Percentiles rank a stretch among this genome's conserved stretches.
These are phyloP conservation scores for Lapara coniferarum DNA, from an alignment of 2,888 invertebrate genomes.

Conservation along the genomic window DNA sequence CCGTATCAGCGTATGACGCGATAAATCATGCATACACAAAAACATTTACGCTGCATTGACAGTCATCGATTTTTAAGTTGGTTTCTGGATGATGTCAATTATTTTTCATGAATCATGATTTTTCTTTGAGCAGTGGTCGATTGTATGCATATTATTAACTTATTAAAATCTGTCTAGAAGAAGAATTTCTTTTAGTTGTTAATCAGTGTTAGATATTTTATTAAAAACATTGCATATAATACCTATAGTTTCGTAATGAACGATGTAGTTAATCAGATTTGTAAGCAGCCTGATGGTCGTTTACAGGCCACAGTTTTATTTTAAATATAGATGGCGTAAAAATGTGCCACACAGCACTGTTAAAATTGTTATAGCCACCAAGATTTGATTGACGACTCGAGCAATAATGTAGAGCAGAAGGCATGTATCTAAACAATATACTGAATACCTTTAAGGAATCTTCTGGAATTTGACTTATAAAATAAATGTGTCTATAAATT, in stretches of 20 bases:
- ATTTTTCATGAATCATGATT: background rate
- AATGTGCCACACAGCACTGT: background rate
- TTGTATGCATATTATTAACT: too few species aligned
- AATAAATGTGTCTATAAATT: background rate
- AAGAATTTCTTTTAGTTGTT: too few species aligned
- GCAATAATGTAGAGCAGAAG: background rate
- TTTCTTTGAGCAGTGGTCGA: background rate
- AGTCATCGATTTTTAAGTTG: background rate
- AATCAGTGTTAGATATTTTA: too few species aligned
- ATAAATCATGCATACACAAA: slow-evolving; percentile 27
- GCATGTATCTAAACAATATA: background rate
- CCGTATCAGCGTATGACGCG: slow-evolving; percentile 39
- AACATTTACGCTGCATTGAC: slow-evolving; percentile 1
- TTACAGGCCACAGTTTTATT: background rate
- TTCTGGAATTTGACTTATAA: background rate
- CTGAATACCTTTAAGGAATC: background rate
- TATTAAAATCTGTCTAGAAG: too few species aligned
- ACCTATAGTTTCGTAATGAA: background rate
- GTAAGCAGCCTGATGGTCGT: background rate
- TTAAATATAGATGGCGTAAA: background rate
- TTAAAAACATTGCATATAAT: too few species aligned
- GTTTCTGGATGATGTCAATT: background rate
- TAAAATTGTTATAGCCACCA: slow-evolving; percentile 4
- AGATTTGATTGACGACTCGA: background rate
- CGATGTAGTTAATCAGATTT: background rate